A percentile compares a stretch with the other conserved stretches of the same genome.
These are phyloP conservation scores for Drosophila ironensis DNA, from an alignment of 1,140 invertebrate genomes.

Conservation along the genomic window DNA sequence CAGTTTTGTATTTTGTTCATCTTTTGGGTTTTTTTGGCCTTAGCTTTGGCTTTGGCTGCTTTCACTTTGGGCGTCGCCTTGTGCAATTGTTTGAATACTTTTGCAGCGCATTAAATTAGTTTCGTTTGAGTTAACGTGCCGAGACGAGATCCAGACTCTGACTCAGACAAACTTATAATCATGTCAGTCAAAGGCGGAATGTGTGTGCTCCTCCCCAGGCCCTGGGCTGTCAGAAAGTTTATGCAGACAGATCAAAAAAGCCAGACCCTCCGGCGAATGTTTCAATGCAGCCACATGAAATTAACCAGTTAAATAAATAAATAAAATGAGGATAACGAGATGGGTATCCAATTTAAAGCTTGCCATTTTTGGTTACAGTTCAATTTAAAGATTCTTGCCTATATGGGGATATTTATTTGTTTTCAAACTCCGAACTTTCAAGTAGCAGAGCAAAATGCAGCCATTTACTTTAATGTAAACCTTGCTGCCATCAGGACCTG, in stretches of 20 bases:
- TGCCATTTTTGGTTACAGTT: too few relatives aligned
- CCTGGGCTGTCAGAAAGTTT: constrained; percentile 39
- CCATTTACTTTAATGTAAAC: constrained; percentile 64
- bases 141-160: constrained; percentile 42
- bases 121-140: constrained; percentile 81
- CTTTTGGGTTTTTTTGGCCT: constrained; percentile 10
- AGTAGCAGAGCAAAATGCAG: too few relatives aligned
- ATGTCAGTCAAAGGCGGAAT: constrained; percentile 77
- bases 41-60: constrained; percentile 40
- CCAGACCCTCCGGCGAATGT: constrained; percentile 13
- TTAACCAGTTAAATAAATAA: constrained; percentile 39
- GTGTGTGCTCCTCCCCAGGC: constrained; percentile 8
- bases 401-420: too few relatives aligned
- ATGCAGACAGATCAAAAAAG: constrained; percentile 23
- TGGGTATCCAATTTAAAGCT: not conserved
- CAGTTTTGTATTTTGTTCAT: constrained; percentile 29
- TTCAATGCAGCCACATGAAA: constrained; percentile 19
- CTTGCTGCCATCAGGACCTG: constrained; percentile 1
- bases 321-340: constrained; percentile 11
- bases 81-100: constrained; percentile 80
- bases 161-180: constrained; percentile 75
- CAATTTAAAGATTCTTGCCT: too few relatives aligned
- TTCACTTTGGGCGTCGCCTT: constrained; percentile 77
- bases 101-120: constrained; percentile 81
- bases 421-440: too few relatives aligned